phyloP scores from a whole-genome alignment of 2,797 vertebrate genomes.

The Platalea minor region DNA sequence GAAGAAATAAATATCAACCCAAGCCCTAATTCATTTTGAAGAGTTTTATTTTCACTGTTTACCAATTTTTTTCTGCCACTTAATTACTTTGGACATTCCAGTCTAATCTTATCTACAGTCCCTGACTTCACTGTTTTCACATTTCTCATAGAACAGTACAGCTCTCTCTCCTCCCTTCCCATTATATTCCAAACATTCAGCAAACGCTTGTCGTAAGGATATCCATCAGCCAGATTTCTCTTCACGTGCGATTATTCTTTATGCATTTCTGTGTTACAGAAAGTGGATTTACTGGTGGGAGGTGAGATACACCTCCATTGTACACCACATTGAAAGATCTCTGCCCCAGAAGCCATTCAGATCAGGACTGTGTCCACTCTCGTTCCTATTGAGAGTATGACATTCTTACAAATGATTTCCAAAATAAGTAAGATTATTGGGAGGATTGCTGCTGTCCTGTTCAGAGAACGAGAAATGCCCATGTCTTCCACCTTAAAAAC shows the following conservation, averaged over 20 bases:
- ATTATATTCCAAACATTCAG: neutral
- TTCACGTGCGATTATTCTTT: neutral
- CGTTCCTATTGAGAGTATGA: accelerated
- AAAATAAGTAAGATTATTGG: neutral
- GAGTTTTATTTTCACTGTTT: neutral
- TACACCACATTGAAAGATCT: neutral
- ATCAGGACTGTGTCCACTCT: neutral
- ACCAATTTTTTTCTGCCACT: neutral
- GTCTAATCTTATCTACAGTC: conserved; percentile 18
- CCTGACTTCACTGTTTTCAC: neutral
- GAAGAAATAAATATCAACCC: neutral
- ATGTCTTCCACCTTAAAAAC: neutral
- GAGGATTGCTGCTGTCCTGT: neutral
- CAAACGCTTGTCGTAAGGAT: neutral
- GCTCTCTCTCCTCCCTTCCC: neutral
- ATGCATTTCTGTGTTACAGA: neutral
- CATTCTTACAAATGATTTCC: neutral
- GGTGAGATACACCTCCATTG: neutral
- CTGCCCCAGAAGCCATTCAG: neutral
- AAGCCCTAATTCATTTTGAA: neutral
- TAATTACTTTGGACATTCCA: conserved; percentile 13
- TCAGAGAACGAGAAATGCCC: neutral
- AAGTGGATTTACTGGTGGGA: neutral
- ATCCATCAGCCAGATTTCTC: neutral
- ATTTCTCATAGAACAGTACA: neutral